A percentile compares a stretch with the other conserved stretches of the same genome.
Conservation (phyloP, 2,113 vertebrate species). For the Prionailurus bengalensis region DNA sequence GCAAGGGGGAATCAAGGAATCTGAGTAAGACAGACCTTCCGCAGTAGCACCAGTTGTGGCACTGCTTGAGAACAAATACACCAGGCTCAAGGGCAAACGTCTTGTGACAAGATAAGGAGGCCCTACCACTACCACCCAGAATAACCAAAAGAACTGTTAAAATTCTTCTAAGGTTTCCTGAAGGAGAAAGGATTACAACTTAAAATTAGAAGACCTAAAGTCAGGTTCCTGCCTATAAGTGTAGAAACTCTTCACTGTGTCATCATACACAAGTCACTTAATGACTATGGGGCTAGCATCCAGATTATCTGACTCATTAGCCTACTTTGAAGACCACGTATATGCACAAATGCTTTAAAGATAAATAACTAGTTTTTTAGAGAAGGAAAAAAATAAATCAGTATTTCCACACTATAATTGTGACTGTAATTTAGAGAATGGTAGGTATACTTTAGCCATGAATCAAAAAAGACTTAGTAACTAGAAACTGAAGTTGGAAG, state of each 20-base stretch:
- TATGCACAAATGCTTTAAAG: not conserved
- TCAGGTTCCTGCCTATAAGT: not conserved
- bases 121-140: not conserved
- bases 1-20: not conserved
- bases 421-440: not conserved
- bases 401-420: not conserved
- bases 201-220: constrained; percentile 15
- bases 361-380: not conserved
- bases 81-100: not conserved
- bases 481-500: not conserved
- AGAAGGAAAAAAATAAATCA: not conserved
- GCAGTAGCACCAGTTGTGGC: not conserved
- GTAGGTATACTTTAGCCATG: not conserved
- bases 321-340: not conserved
- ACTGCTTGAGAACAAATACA: not conserved
- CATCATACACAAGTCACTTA: not conserved
- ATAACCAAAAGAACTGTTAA: constrained; percentile 2
- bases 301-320: not conserved
- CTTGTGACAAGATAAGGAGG: not conserved
- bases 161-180: not conserved
- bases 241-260: not conserved
- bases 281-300: not conserved
- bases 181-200: not conserved
- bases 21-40: not conserved
- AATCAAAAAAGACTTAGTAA: constrained; percentile 37